Evolutionary conservation across 2,797 vertebrate species (phyloP), one percentile per base, ranked within the genome.

Genomic region (Lutjanus argentimaculatus): DNA sequence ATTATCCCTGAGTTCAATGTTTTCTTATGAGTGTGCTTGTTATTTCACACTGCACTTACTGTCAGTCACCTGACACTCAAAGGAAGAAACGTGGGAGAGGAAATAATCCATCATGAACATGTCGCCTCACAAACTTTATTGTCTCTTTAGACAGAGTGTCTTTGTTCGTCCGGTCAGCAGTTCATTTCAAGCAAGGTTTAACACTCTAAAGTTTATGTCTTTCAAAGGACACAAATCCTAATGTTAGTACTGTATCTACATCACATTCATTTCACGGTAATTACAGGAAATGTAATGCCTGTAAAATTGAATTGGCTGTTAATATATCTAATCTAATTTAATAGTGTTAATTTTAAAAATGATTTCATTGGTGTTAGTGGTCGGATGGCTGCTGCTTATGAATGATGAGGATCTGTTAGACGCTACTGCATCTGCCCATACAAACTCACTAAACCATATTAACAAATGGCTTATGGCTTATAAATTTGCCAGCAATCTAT

Each of bases 1-100:
- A 80, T 84, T 80, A 83, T 66, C 52, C 52, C 40, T 1, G 0
- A 64, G 55, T 6, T 67, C 67, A 67, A 66, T 56, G 55, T 55
- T 12, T 69, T 77, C 10, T 79, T 30, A 52, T 17, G 64, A 51
- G 11, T 15, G 57, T 25, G 45, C 49, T 42, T 80, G 21, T 67
- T 80, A 67, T 71, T 67, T 70, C 22, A 67, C n/a, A 80, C n/a
- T 30, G 43, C 0, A 15, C 64, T 56, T 45, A 63, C 14, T 63
- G 63, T 73, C 83, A 53, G 48, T 42, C 42, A 61, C 36, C 49
- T 67, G 73, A 51, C 36, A 51, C 21, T 59, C 43, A 48, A n/a
- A 57, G 58, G 53, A 42, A 43, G 48, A 64, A 67, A 70, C 6
- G 4, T 3, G 30, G 8, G 42, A 72, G 46, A 65, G 22, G 53